These are phyloP conservation scores for Ginglymostoma cirratum DNA, from an alignment of 2,113 vertebrate genomes.

Conservation along the genomic window DNA sequence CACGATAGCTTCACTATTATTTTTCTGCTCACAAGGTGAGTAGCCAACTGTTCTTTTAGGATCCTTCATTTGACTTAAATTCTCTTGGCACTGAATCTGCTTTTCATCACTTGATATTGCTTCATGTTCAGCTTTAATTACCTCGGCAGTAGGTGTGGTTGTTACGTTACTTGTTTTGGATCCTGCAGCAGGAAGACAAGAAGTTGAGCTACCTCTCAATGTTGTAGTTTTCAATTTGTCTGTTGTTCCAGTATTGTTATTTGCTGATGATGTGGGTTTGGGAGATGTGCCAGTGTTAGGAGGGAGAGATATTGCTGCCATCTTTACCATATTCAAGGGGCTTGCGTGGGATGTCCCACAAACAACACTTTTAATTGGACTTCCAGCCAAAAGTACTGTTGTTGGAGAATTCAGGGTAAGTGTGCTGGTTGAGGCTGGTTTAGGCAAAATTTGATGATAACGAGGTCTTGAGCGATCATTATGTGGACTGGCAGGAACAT, in stretches of 20 bases:
- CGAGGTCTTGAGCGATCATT: slow-evolving; percentile 86
- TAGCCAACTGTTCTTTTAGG: slow-evolving; percentile 48
- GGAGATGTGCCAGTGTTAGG: slow-evolving; percentile 61
- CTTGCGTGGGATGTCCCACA: slow-evolving; percentile 75
- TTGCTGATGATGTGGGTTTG: slow-evolving; percentile 67
- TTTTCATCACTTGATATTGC: slow-evolving; percentile 62
- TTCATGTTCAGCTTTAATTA: slow-evolving; percentile 77
- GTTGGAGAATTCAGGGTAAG: slow-evolving; percentile 86
- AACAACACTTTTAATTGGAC: slow-evolving; percentile 87
- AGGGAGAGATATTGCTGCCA: slow-evolving; percentile 85
- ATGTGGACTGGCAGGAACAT: slow-evolving; percentile 68
- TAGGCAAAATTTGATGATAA: slow-evolving; percentile 90
- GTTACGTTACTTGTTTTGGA: slow-evolving; percentile 52
- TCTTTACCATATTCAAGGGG: slow-evolving; percentile 87
- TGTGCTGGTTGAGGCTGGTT: slow-evolving; percentile 74
- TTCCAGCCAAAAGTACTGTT: slow-evolving; percentile 84
- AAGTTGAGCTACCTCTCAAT: slow-evolving; percentile 69
- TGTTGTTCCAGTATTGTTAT: slow-evolving; percentile 48
- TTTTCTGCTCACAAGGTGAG: slow-evolving; percentile 50
- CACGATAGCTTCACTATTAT: slow-evolving; percentile 49
- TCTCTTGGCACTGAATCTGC: slow-evolving; percentile 56
- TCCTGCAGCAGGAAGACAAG: slow-evolving; percentile 68
- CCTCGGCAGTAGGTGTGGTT: slow-evolving; percentile 57
- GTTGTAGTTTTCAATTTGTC: slow-evolving; percentile 66
- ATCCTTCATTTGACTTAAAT: slow-evolving; percentile 47